Base-by-base conservation (phyloP, 30 jellyfish, hydroid and myxozoan genomes). In the Hydra vulgaris region DNA sequence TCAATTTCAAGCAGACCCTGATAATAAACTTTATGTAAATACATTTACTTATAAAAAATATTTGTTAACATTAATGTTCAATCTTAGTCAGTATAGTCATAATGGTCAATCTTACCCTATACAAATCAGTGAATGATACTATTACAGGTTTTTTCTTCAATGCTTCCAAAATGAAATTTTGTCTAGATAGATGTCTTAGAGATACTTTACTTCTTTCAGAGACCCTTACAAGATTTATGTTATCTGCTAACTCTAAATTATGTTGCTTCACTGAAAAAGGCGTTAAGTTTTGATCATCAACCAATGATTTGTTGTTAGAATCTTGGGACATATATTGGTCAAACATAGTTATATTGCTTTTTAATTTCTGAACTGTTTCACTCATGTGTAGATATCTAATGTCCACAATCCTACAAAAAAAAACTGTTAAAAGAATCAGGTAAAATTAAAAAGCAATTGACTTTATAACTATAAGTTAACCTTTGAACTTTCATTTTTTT, bases 401-500 rank as follows among this genome's bases (percentile, higher is more conserved):
- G 12, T 91, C 75, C 21, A 84, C 81, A 20, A 84, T 68, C 19
- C 90, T 71, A 23, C 23, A 26, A 53, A 27, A 21, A 53, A 54
- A 55, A 26, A 75, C 12, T 40, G 5, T 3, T 40, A 3, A 40
- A 3, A n/a, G n/a, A n/a, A n/a, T n/a, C n/a, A n/a, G n/a, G n/a
- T n/a, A n/a, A n/a, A n/a, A n/a, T n/a, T n/a, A n/a, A n/a, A n/a
- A n/a, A n/a, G n/a, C n/a, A n/a, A n/a, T n/a, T n/a, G n/a, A n/a
- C n/a, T n/a, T n/a, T n/a, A n/a, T n/a, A n/a, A n/a, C n/a, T n/a
- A n/a, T n/a, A n/a, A n/a, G n/a, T n/a, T n/a, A n/a, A 80, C 87
- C 66, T 80, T 70, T 66, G 84, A 21, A 89, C 86, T 75, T 80
- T 89, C 81, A 76, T 87, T 78, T 76, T 89, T 18, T 72, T 74